Base-by-base conservation (phyloP, 1,140 invertebrate species). In the Macrosteles quadrilineatus region DNA sequence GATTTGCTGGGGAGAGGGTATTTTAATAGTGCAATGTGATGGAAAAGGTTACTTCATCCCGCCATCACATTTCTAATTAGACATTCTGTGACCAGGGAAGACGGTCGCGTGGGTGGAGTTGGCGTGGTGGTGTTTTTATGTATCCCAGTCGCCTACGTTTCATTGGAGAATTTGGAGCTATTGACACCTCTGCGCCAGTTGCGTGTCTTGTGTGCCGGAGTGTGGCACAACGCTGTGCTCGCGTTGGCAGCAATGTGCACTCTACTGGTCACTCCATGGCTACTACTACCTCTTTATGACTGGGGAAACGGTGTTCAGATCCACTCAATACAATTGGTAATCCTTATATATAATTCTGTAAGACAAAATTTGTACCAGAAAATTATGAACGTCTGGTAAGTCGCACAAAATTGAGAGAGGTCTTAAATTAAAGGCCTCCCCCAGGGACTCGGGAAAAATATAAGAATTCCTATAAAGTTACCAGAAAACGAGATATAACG, bases 201-300 rank as follows among this genome's bases (percentile, higher is more conserved):
- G 45, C 85, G 90, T 75, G 91, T 98, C 45, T 88, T 91, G 73
- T 96, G 94, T 81, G 97, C 95, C 31, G 97, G 97, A 50, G 88
- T 98, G 31, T 98, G 97, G 96, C 95, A 99, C 77, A 99, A 99
- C 81, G 82, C 97, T 69, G 84, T 96, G 19, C 84, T 97, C 67
- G 88, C 92, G 59, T 77, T 90, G 25, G 32, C 92, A 63, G 91
- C 91, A 45, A 84, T 91, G 69, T 73, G 90, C n/a, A 71, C 95
- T 29, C 86, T 96, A 69, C 83, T 88, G 23, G 80, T 85, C 0
- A 81, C 92, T 29, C 91, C 94, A 62, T 84, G 86, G 72, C 74
- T 93, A n/a, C 87, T 93, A 76, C 84, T 87, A 43, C 89, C 92
- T 14, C 86, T 94, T 62, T 98, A 91, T 77, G 81, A 85, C 50